Percentiles rank a stretch among this genome's conserved stretches.
These are phyloP conservation scores for Cheilosia variabilis DNA, from an alignment of 2,888 invertebrate genomes.

Conservation along the genomic window DNA sequence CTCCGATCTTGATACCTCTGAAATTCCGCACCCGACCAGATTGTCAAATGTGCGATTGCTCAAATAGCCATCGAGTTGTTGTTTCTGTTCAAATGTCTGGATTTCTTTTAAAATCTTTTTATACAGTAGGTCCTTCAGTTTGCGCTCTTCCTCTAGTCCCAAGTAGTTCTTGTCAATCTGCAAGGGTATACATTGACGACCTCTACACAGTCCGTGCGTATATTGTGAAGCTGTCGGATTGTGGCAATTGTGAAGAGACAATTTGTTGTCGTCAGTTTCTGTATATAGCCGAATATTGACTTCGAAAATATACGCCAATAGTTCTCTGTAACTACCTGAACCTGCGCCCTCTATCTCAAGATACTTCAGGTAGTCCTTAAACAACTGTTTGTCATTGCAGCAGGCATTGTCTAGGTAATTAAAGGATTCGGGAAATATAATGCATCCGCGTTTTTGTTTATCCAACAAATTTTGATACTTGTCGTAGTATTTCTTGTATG, in stretches of 20 bases:
- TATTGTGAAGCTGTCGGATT: background rate
- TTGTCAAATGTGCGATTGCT: background rate
- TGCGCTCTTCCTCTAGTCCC: background rate
- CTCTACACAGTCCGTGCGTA: background rate
- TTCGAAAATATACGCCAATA: constrained; percentile 11
- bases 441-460: background rate
- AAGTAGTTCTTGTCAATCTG: background rate
- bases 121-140: background rate
- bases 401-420: background rate
- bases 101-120: background rate
- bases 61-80: background rate
- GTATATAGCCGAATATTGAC: background rate
- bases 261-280: background rate
- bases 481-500: background rate
- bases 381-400: background rate
- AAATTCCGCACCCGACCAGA: background rate
- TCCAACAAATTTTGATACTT: background rate
- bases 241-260: background rate
- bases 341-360: background rate
- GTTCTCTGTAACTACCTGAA: background rate
- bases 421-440: background rate
- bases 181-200: background rate
- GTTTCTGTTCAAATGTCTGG: background rate
- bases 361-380: background rate
- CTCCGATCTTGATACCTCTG: too few species aligned